Percentiles rank a stretch among this genome's conserved stretches.
Conservation (phyloP, 2,113 vertebrate species). For the Spizaetus ornatus region DNA sequence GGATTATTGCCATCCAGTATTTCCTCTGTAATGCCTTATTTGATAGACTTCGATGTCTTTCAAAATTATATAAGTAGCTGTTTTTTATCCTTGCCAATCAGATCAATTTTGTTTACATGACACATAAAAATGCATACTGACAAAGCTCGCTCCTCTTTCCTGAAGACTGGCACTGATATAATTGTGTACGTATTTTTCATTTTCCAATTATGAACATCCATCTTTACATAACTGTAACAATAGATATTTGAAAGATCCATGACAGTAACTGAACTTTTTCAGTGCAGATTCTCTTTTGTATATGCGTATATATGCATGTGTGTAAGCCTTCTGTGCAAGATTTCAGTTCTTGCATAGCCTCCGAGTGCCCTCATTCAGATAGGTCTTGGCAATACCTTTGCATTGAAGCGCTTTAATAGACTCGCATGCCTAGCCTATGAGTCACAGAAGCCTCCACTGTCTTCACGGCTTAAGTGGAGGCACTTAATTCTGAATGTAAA, state of each 20-base stretch:
- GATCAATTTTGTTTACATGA: not conserved
- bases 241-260: not conserved
- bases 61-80: not conserved
- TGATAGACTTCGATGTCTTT: not conserved
- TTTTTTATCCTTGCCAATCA: not conserved
- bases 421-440: not conserved
- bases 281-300: not conserved
- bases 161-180: not conserved
- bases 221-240: not conserved
- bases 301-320: accelerated
- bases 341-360: not conserved
- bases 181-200: not conserved
- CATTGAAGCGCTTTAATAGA: not conserved
- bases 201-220: not conserved
- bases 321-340: not conserved
- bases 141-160: not conserved
- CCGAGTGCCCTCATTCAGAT: not conserved
- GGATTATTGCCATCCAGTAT: not conserved
- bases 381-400: not conserved
- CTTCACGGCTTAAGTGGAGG: not conserved
- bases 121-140: not conserved
- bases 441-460: not conserved
- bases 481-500: not conserved
- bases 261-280: not conserved
- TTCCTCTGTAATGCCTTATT: not conserved